phyloP scores from a whole-genome alignment of 2,113 vertebrate species.

The Oryzias curvinotus region DNA sequence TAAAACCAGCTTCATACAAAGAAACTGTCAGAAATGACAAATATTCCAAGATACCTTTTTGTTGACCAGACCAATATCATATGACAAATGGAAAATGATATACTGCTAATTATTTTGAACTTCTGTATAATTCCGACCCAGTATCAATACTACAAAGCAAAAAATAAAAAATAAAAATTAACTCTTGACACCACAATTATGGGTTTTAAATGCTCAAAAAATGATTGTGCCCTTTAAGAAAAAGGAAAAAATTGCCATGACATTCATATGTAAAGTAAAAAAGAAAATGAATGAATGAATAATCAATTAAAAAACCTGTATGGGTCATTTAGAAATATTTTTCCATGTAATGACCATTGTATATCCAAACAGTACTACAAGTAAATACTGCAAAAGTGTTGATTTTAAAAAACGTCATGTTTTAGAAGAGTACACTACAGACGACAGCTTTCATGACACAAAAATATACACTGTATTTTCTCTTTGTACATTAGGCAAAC shows the following conservation, averaged over 20 bases:
- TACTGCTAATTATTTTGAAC: not conserved
- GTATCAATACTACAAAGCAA: not conserved
- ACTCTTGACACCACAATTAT: not conserved
- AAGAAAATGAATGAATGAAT: too few species aligned
- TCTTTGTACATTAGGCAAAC: conserved; percentile 96
- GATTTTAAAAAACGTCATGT: conserved; percentile 82
- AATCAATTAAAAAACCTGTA: too few species aligned
- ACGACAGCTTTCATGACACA: conserved; percentile 98
- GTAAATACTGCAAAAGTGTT: conserved; percentile 79
- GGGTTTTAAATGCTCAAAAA: not conserved
- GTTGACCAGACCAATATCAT: not conserved
- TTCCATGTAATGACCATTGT: too few species aligned
- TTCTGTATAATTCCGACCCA: not conserved
- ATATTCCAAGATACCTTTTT: not conserved
- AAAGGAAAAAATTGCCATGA: not conserved
- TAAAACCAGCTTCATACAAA: not conserved
- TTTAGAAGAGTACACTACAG: conserved; percentile 99
- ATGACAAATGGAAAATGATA: not conserved
- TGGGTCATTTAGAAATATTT: too few species aligned
- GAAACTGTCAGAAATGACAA: too few species aligned
- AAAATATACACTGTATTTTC: conserved; percentile 98
- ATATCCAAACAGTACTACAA: not conserved
- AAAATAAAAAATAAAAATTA: not conserved
- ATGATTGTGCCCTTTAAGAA: not conserved
- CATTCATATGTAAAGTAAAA: not conserved